A percentile compares a stretch with the other conserved stretches of the same genome.
phyloP scores from a whole-genome alignment of 2,888 invertebrate species.

The Phanerotoma sp. region DNA sequence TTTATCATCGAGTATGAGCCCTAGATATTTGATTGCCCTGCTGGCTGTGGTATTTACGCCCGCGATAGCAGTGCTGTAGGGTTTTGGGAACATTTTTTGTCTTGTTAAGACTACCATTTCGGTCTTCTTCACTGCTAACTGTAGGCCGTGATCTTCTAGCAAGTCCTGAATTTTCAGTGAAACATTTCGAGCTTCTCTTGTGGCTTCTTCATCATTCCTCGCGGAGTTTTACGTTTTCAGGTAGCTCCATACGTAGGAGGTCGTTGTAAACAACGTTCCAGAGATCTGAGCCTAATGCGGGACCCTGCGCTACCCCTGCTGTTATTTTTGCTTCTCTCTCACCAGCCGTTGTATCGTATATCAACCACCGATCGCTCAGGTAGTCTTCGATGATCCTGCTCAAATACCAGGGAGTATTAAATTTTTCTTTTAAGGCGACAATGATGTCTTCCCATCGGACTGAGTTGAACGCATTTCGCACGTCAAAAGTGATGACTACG shows the following conservation, averaged over 20 bases:
- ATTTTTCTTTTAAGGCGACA: neutral
- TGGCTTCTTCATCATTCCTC: neutral
- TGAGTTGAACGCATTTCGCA: neutral
- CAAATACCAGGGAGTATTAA: neutral
- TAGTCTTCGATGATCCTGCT: neutral
- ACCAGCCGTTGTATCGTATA: too few relatives aligned
- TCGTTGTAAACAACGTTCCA: neutral
- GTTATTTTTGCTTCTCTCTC: neutral
- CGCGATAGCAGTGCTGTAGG: neutral
- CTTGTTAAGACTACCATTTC: neutral
- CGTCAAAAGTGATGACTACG: slow-evolving; percentile 22
- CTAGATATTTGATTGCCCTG: neutral
- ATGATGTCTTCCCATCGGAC: neutral
- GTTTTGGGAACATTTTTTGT: neutral
- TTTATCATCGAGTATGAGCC: neutral
- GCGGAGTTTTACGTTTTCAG: neutral
- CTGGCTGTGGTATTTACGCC: neutral
- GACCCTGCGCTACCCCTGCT: neutral
- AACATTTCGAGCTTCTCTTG: neutral
- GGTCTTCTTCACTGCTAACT: neutral
- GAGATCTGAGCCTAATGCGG: neutral
- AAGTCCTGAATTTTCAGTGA: neutral
- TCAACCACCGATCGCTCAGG: neutral
- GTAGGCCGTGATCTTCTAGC: neutral
- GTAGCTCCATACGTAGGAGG: neutral